Evolutionary conservation across 2,888 invertebrate species (phyloP), one percentile per base, ranked within the genome.

Genomic region (Trichogramma dendrolimi): DNA sequence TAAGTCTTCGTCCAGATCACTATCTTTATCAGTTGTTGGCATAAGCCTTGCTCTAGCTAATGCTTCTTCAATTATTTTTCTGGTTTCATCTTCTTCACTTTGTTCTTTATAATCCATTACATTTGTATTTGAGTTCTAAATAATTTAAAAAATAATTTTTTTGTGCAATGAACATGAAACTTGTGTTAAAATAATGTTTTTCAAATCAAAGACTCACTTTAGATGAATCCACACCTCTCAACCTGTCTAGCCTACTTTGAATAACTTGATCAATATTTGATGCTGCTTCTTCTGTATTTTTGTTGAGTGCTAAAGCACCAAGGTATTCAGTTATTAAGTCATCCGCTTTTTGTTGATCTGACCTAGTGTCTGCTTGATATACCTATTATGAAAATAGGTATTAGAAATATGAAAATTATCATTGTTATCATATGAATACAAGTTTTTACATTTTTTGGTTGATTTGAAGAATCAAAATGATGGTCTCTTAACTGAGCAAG

Each of bases 401-500:
- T 46, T 39, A 61, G 40, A 49, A 8, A 51, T 2, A 51, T 51
- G 7, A 60, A 52, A 58, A 46, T 4, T 50, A 51, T 41, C 1
- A 8, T 27, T 2, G 27, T 27, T 27, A 27, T 39, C 7, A 11
- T 41, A 39, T 53, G 4, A 50, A 46, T 4, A 5, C 10, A 47
- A 39, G 1, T 54, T 53, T 52, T 60, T 70, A 77, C 75, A 64
- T 76, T 70, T 52, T 61, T 65, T 51, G 67, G 63, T 40, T 67
- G 70, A 52, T 62, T 62, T 4, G 65, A 60, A 41, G 51, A 51
- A 54, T 73, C 71, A 6, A 74, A 72, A 62, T 83, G 81, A 64
- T 85, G 81, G 61, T 87, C 89, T 77, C 86, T 88, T n/a, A 92
- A 79, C 70, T 85, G 83, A 3, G 87, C 86, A 50, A 91, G 76